Evolutionary conservation across 1,140 invertebrate genomes (phyloP), one percentile per base, ranked within the genome.

Genomic region (Chymomyza costata): DNA sequence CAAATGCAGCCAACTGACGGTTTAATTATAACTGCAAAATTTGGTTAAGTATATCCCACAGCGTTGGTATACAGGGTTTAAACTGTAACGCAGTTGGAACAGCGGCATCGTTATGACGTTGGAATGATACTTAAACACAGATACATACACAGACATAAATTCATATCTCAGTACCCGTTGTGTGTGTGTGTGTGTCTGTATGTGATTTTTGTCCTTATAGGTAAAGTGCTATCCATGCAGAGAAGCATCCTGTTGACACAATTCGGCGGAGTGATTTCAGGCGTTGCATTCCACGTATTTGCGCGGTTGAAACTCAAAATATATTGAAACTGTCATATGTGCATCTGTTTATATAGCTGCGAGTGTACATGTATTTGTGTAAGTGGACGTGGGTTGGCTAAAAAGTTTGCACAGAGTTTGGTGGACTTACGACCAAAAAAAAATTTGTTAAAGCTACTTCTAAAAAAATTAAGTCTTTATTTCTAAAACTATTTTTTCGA

Each of bases 161-260:
- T 19, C n/a, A 37, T 11, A 1, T 25, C 18, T 28, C 18, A 2
- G 17, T 6, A 15, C 18, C 15, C 8, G 19, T 16, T 7, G 11
- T 10, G 34, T 43, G 43, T 47, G 51, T 28, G 14, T 35, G 31
- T 34, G 11, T 11, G 14, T 30, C 25, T 34, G 37, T 40, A 28
- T 18, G 18, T 31, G 30, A 37, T 48, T 28, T 18, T 37, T 47
- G 31, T 28, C 3, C 11, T 14, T n/a, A n/a, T n/a, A n/a, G 30
- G 18, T 18, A 43, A 56, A 56, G 43, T 28, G 40, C 32, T 55
- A 55, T 43, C 48, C 51, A 48, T 48, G 52, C 52, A 37, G 52
- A 10, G 44, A 18, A 60, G n/a, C n/a, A n/a, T 63, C 52, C 51
- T 78, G 71, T 78, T 80, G 71, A 80, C 71, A 78, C 67, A 80